Percentiles rank a stretch among this genome's conserved stretches.
Conservation (phyloP, 2,113 vertebrate species). For the Siniperca chuatsi region DNA sequence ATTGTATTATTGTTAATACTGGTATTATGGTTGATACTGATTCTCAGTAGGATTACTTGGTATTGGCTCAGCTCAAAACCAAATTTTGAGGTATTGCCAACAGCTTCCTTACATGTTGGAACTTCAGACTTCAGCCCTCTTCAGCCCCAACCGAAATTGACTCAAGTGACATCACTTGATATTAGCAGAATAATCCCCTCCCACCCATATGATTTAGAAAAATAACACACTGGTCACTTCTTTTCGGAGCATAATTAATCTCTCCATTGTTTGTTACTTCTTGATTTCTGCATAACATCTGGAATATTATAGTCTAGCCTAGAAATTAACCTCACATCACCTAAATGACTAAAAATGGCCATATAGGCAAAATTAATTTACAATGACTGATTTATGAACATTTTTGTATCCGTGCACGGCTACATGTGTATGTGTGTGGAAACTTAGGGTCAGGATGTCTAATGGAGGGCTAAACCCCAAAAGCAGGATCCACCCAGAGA, state of each 20-base stretch:
- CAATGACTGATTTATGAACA: not conserved
- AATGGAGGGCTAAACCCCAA: conserved; percentile 25
- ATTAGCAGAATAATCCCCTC: not conserved
- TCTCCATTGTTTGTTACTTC: not conserved
- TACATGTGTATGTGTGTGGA: not conserved
- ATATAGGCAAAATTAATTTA: not conserved
- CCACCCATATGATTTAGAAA: not conserved
- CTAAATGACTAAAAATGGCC: not conserved
- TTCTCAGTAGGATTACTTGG: no score
- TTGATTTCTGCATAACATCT: not conserved
- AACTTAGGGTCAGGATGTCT: conserved; percentile 48
- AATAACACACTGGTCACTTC: not conserved
- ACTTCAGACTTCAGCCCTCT: no score
- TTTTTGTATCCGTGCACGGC: not conserved
- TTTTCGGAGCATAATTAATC: not conserved
- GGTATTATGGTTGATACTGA: no score
- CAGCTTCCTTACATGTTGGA: no score
- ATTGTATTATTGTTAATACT: no score
- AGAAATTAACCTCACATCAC: not conserved
- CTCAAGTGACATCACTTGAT: no score
- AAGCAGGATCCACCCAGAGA: conserved; percentile 62
- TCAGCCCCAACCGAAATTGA: no score
- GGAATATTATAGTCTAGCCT: not conserved
- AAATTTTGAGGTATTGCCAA: no score
- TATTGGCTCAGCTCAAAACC: no score